A percentile compares a stretch with the other conserved stretches of the same genome.
These are phyloP conservation scores for Chrysochloris asiatica DNA, from an alignment of 2,113 vertebrate genomes.

Conservation along the genomic window DNA sequence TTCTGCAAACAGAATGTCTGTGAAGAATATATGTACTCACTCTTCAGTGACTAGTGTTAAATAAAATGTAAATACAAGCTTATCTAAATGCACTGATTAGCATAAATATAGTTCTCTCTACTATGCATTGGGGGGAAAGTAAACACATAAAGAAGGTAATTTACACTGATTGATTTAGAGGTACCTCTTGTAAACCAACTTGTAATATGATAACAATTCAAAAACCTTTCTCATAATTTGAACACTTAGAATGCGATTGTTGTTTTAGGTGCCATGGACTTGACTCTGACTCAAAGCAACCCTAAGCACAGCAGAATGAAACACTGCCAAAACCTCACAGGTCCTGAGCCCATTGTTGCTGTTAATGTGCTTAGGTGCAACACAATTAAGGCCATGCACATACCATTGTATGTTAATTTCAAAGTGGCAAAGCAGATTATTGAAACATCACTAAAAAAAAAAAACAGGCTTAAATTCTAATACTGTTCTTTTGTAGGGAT, in stretches of 20 bases:
- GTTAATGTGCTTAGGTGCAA: conserved; percentile 49
- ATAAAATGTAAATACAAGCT: conserved; percentile 74
- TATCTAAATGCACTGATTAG: conserved; percentile 71
- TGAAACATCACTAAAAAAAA: conserved; percentile 62
- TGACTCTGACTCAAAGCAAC: too few species aligned
- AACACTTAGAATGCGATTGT: conserved; percentile 13
- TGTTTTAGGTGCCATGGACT: too few species aligned
- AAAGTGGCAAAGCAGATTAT: conserved; percentile 48
- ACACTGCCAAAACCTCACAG: too few species aligned
- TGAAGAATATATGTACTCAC: conserved; percentile 70
- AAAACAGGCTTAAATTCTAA: conserved; percentile 4
- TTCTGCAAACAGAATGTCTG: conserved; percentile 25
- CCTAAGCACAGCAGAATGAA: too few species aligned
- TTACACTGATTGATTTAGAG: conserved; percentile 69
- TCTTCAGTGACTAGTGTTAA: conserved; percentile 68
- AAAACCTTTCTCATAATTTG: conserved; percentile 71
- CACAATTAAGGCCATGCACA: conserved; percentile 64
- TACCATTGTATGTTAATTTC: conserved; percentile 67
- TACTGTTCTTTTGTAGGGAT: conserved; percentile 17
- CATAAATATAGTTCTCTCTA: conserved; percentile 71
- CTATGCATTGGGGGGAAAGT: conserved; percentile 74
- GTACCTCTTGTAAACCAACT: conserved; percentile 66
- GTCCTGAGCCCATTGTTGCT: too few species aligned
- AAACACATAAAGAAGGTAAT: conserved; percentile 75
- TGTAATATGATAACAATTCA: conserved; percentile 69